phyloP scores from a whole-genome alignment of 2,113 vertebrate genomes.

The Sphaerodactylus townsendi region DNA sequence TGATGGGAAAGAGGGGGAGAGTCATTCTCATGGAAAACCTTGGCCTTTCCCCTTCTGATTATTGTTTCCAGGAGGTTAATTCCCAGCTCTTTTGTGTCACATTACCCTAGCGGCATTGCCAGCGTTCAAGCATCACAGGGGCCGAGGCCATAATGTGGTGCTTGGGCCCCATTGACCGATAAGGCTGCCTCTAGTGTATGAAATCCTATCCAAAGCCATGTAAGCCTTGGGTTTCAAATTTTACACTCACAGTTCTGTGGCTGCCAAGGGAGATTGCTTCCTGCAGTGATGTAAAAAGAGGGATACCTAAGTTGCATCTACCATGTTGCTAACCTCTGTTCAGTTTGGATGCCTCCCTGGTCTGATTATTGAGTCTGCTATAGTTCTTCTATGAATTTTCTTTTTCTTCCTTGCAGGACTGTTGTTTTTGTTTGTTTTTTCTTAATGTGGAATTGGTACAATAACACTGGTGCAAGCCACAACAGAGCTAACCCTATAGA shows the following conservation, averaged over 20 bases:
- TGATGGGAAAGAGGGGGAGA: constrained; percentile 65
- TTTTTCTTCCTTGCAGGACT: too few species aligned
- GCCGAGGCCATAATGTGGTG: constrained; percentile 49
- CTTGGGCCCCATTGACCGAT: constrained; percentile 62
- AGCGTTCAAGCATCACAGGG: constrained; percentile 44
- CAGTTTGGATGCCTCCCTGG: background rate
- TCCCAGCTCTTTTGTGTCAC: constrained; percentile 36
- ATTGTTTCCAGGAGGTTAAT: constrained; percentile 65
- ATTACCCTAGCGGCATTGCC: constrained; percentile 37
- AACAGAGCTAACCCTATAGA: too few species aligned
- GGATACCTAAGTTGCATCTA: background rate
- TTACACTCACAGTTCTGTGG: constrained; percentile 19
- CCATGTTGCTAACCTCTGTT: too few species aligned
- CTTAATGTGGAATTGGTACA: too few species aligned
- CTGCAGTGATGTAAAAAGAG: constrained; percentile 9
- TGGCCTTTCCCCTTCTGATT: constrained; percentile 64
- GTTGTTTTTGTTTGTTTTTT: too few species aligned
- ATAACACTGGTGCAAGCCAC: too few species aligned
- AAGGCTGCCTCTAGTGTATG: constrained; percentile 31
- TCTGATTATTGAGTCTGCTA: background rate
- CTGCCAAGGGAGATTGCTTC: constrained; percentile 18
- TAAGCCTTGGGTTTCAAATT: constrained; percentile 33
- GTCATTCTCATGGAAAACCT: constrained; percentile 68
- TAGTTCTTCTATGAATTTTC: background rate
- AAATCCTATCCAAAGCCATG: constrained; percentile 54